A percentile compares a stretch with the other conserved stretches of the same genome.
phyloP scores from a whole-genome alignment of 2,113 vertebrate genomes.

The Egretta garzetta region DNA sequence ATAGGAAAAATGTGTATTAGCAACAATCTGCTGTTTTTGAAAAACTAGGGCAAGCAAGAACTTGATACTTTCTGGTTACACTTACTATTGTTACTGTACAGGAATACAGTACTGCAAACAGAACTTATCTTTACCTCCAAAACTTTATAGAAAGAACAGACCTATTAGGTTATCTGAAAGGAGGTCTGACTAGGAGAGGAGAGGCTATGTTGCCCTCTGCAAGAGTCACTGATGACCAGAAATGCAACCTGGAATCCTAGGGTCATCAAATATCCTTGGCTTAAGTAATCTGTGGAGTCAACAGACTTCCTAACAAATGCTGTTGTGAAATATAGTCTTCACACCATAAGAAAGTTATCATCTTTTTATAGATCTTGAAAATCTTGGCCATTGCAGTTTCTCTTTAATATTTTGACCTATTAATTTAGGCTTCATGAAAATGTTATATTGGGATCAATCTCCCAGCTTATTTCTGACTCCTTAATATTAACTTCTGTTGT shows the following conservation, averaged over 20 bases:
- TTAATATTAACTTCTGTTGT: neutral
- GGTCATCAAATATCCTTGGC: neutral
- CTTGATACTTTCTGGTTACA: neutral
- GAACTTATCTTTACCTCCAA: neutral
- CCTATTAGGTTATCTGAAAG: neutral
- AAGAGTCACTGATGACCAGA: neutral
- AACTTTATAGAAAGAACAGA: neutral
- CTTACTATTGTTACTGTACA: neutral
- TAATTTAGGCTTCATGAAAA: neutral
- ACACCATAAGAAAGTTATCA: neutral
- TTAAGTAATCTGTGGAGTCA: neutral
- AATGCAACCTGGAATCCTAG: neutral
- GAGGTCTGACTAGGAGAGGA: neutral
- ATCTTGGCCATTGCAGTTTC: neutral
- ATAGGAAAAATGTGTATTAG: neutral
- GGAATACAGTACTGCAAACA: neutral
- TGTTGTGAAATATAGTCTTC: neutral
- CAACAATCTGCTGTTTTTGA: neutral
- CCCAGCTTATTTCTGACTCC: neutral
- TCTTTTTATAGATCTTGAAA: neutral
- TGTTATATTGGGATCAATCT: neutral
- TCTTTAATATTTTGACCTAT: neutral
- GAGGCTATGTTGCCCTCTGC: neutral
- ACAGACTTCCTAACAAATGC: neutral
- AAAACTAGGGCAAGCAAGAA: conserved; percentile 35